A percentile compares a stretch with the other conserved stretches of the same genome.
These are phyloP conservation scores for Lasiommata megera DNA, from an alignment of 2,888 invertebrate genomes.

Conservation along the genomic window DNA sequence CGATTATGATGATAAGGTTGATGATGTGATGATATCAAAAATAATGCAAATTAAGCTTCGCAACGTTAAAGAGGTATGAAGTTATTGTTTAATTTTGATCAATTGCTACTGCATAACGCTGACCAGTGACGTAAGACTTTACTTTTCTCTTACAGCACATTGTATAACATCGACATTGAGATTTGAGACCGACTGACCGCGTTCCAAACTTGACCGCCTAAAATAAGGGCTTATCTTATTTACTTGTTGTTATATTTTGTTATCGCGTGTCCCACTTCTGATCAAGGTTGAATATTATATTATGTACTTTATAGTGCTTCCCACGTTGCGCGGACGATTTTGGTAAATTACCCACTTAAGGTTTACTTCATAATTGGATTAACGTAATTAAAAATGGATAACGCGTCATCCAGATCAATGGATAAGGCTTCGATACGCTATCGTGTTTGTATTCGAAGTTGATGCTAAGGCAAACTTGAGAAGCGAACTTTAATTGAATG, in stretches of 20 bases:
- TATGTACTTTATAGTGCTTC: neutral
- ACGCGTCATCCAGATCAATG: no score
- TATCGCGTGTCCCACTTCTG: neutral
- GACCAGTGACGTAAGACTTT: slow-evolving; percentile 51
- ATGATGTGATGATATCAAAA: no score
- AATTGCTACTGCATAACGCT: slow-evolving; percentile 35
- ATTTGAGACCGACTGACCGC: slow-evolving; percentile 54
- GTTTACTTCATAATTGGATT: no score
- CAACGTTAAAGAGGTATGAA: no score
- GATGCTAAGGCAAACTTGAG: no score
- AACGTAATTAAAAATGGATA: no score
- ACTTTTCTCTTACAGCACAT: slow-evolving; percentile 57
- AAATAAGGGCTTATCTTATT: slow-evolving; percentile 11
- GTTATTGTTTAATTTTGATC: no score
- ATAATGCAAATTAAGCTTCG: no score
- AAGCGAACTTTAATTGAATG: no score
- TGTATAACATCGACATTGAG: slow-evolving; percentile 63
- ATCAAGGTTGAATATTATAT: neutral
- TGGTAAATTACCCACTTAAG: neutral
- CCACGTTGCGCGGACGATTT: neutral
- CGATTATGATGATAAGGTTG: no score
- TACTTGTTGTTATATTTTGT: neutral
- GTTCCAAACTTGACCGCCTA: slow-evolving; percentile 33
- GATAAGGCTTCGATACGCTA: no score
- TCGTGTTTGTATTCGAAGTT: no score